Percentiles rank a stretch among this genome's conserved stretches.
These are phyloP conservation scores for Lagocephalus sceleratus DNA, from an alignment of 2,797 vertebrate genomes.

Conservation along the genomic window DNA sequence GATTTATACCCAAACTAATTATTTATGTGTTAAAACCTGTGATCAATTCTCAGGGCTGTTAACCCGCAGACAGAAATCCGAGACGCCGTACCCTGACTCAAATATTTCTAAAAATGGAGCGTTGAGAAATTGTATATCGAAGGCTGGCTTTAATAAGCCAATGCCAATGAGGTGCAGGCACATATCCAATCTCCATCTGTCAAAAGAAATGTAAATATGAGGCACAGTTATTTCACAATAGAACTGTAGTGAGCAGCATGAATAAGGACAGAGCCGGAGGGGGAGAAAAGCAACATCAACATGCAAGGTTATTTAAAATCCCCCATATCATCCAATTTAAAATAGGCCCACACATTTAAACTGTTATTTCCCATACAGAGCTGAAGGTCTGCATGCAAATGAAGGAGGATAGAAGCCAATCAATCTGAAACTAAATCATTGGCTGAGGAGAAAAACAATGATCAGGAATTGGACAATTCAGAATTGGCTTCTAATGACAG, in stretches of 20 bases:
- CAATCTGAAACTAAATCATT: not conserved
- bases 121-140: conserved; percentile 4
- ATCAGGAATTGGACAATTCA: not conserved
- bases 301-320: conserved; percentile 35
- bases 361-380: not conserved
- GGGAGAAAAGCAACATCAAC: conserved; percentile 22
- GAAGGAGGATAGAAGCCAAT: not conserved
- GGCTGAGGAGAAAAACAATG: not conserved
- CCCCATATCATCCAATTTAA: conserved; percentile 36
- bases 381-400: conserved; percentile 16
- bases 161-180: not conserved
- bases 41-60: not conserved
- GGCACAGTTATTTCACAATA: conserved; percentile 20
- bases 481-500: not conserved
- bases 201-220: conserved; percentile 16
- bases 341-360: conserved; percentile 20
- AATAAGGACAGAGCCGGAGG: conserved; percentile 16
- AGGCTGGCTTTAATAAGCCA: conserved; percentile 23
- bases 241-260: conserved; percentile 18
- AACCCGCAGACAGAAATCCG: not conserved
- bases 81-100: not conserved
- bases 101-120: not conserved
- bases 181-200: conserved; percentile 14
- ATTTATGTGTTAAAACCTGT: conserved; percentile 4
- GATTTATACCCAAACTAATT: not conserved